phyloP scores from a whole-genome alignment of 2,113 vertebrate species.

The Protobothrops mucrosquamatus region DNA sequence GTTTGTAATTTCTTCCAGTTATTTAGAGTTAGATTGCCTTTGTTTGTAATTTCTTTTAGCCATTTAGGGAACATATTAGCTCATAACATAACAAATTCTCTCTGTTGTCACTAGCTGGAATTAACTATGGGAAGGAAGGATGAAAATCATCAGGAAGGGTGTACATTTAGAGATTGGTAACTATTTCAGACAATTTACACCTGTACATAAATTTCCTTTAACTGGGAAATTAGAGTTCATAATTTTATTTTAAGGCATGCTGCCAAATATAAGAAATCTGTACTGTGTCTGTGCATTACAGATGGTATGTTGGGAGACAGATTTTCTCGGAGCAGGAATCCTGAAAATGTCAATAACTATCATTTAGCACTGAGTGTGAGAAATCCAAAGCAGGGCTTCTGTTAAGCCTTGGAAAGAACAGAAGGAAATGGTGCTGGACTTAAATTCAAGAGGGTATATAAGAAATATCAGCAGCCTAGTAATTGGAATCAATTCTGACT shows the following conservation, averaged over 20 bases:
- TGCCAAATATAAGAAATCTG: background rate
- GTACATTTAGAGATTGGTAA: background rate
- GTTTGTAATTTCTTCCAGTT: background rate
- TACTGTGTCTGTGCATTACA: background rate
- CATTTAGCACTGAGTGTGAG: background rate
- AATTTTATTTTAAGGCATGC: background rate
- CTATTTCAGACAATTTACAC: background rate
- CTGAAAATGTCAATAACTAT: background rate
- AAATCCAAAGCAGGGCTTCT: background rate
- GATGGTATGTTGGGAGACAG: background rate
- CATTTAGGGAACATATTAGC: background rate
- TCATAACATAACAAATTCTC: background rate
- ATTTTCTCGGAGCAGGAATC: background rate
- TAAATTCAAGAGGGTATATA: background rate
- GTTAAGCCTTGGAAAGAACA: background rate
- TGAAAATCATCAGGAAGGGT: background rate
- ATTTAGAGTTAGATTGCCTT: too few relatives aligned
- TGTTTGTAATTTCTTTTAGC: background rate
- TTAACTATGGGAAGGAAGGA: background rate
- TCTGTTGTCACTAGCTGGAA: background rate
- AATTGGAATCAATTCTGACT: background rate
- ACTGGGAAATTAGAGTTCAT: background rate
- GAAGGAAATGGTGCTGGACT: background rate
- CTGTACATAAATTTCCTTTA: background rate
- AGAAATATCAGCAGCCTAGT: background rate